phyloP scores from a whole-genome alignment of 2,888 invertebrate genomes.

The Lasius platythorax region DNA sequence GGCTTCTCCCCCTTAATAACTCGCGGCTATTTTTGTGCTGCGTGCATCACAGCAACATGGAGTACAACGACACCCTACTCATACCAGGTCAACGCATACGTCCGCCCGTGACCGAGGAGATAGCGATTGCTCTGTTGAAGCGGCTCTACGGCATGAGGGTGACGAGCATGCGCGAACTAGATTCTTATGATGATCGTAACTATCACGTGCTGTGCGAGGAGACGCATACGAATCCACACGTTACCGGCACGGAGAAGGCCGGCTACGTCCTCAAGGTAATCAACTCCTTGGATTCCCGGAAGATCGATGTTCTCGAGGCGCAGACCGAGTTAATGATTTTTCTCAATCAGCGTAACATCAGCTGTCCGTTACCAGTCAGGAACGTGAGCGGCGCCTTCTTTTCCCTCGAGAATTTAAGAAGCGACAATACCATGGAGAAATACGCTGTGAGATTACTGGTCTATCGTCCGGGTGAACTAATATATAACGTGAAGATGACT shows the following conservation, averaged over 20 bases:
- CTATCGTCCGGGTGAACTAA: conserved; percentile 91
- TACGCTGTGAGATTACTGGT: conserved; percentile 92
- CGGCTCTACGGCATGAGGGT: conserved; percentile 89
- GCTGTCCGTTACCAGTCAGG: conserved; percentile 91
- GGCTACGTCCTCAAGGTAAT: conserved; percentile 94
- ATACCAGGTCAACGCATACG: conserved; percentile 88
- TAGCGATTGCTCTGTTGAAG: conserved; percentile 87
- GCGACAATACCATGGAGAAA: conserved; percentile 80
- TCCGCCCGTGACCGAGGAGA: conserved; percentile 87
- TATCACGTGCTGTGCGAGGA: conserved; percentile 89
- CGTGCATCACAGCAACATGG: conserved; percentile 42
- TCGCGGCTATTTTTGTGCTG: conserved; percentile 37
- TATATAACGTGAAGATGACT: conserved; percentile 89
- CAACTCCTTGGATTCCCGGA: conserved; percentile 93
- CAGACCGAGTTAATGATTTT: conserved; percentile 92
- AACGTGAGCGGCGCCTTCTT: conserved; percentile 90
- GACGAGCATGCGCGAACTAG: conserved; percentile 88
- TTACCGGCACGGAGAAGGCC: conserved; percentile 87
- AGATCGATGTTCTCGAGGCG: conserved; percentile 90
- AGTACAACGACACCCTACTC: conserved; percentile 70
- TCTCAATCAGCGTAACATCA: conserved; percentile 89
- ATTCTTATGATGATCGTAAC: conserved; percentile 94
- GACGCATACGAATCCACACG: conserved; percentile 88
- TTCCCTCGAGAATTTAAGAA: conserved; percentile 86
- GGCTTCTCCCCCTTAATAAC: conserved; percentile 51